phyloP scores from a whole-genome alignment of 2,797 vertebrate genomes.

The Malurus splendens region DNA sequence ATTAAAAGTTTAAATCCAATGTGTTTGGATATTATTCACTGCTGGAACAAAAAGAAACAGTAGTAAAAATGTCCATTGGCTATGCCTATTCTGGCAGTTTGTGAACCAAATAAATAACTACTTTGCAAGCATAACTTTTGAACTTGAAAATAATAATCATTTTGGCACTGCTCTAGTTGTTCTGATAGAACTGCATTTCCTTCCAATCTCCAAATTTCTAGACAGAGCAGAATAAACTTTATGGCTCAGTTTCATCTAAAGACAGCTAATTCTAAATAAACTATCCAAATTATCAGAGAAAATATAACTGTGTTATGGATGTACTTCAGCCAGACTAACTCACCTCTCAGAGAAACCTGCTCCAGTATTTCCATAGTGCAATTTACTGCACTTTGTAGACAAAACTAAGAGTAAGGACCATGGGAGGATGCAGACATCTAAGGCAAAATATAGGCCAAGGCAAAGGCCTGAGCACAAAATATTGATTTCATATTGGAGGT shows the following conservation, averaged over 20 bases:
- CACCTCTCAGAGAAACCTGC: not conserved
- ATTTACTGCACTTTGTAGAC: not conserved
- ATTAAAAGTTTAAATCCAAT: slow-evolving; percentile 16
- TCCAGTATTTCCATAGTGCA: not conserved
- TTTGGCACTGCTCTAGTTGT: not conserved
- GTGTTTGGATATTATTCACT: not conserved
- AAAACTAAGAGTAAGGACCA: not conserved
- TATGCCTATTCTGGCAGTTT: not conserved
- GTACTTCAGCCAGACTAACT: not conserved
- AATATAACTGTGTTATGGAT: not conserved
- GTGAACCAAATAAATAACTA: not conserved
- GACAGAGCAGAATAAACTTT: not conserved
- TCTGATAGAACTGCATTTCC: not conserved
- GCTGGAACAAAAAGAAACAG: slow-evolving; percentile 4
- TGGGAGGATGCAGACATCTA: not conserved
- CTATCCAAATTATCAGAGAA: not conserved
- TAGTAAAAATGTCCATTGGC: not conserved
- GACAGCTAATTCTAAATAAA: not conserved
- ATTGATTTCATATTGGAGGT: not conserved
- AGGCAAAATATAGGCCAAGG: not conserved
- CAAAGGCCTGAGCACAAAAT: not conserved
- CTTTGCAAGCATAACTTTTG: slow-evolving; percentile 2
- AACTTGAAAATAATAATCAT: not conserved
- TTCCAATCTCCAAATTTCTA: not conserved
- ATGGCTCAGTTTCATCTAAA: not conserved